Base-by-base conservation (phyloP, 2,797 vertebrate species). In the Gobio occitaniae region DNA sequence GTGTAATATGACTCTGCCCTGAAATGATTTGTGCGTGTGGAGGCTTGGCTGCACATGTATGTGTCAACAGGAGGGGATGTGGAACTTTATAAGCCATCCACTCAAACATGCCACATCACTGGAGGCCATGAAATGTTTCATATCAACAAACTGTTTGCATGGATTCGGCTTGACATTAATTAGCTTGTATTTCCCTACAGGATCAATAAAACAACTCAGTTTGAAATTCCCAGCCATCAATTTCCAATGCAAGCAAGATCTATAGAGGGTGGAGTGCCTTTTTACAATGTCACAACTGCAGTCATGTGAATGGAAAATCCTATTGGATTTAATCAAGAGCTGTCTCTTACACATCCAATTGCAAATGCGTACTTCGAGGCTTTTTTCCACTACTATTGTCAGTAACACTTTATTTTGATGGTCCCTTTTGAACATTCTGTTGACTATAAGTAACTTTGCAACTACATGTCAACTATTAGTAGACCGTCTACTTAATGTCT, bases 151-250 rank as follows among this genome's bases (percentile, higher is more conserved):
- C 69, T 59, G 82, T 88, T 84, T 87, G 85, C 68, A 50, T 89
- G 87, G 68, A 63, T 69, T 69, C 21, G 36, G 74, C 80, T 85
- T 91, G 85, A 72, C 88, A 81, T 88, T 93, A 91, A 92, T 93
- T 90, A 92, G 83, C 89, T 70, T 88, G 82, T 85, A 82, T 86
- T 84, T 69, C 85, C 86, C 63, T 69, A 56, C 76, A 84, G 13
- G 52, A 89, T 91, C 90, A 87, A 89, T 94, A 89, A 87, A 89
- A 92, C 89, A 81, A 82, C 69, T 88, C 70, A 78, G 87, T 90
- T 87, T 19, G 41, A 74, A 86, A 86, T 84, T 85, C 82, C 83
- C 32, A 61, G 63, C 76, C 19, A 93, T 92, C 88, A 89, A 92
- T 93, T 71, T 77, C 7, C 71, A 86, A 83, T 77, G 74, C 69